Evolutionary conservation across 2,888 invertebrate species (phyloP), one percentile per base, ranked within the genome.

Genomic region (Pegoplata infirma): DNA sequence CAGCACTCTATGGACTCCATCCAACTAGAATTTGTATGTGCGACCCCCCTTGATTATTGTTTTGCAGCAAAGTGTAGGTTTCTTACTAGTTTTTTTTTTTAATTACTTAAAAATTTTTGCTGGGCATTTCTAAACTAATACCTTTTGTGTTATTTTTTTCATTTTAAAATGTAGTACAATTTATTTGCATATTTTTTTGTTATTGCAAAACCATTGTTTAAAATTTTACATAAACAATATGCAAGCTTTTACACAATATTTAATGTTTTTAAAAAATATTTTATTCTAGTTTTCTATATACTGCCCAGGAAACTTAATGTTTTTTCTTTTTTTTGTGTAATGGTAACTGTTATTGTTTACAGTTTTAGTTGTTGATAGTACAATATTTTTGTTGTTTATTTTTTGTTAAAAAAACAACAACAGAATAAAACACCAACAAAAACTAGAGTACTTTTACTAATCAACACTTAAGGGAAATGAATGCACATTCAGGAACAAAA

Each of bases 391-490:
- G 8, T 32, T 32, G 32, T 32, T 10, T 32, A 10, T 10, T 32
- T 12, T 28, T 12, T 32, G 10, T 12, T 32, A 8, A 10, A 32
- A n/a, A 28, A 28, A 28, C 28, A 28, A n/a, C n/a, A n/a, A n/a
- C n/a, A n/a, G n/a, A n/a, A n/a, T n/a, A n/a, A n/a, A n/a, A n/a
- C n/a, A n/a, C n/a, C n/a, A n/a, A n/a, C n/a, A n/a, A n/a, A 32
- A 75, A 68, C 40, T 49, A 40, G 47, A 77, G 71, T 72, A 61
- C 76, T 72, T 77, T 77, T 67, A 72, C 72, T 72, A 77, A 77
- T 77, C 71, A 77, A 72, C 76, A 77, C 76, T 77, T 72, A 66
- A 56, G 67, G 72, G 66, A 67, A 67, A 61, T 72, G 72, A 77
- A 72, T 51, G 58, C 17, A 64, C 17, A 64, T 69, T 69, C 32